A percentile compares a stretch with the other conserved stretches of the same genome.
Conservation (phyloP, 2,113 vertebrate species). For the Pelvicachromis taeniatus region DNA sequence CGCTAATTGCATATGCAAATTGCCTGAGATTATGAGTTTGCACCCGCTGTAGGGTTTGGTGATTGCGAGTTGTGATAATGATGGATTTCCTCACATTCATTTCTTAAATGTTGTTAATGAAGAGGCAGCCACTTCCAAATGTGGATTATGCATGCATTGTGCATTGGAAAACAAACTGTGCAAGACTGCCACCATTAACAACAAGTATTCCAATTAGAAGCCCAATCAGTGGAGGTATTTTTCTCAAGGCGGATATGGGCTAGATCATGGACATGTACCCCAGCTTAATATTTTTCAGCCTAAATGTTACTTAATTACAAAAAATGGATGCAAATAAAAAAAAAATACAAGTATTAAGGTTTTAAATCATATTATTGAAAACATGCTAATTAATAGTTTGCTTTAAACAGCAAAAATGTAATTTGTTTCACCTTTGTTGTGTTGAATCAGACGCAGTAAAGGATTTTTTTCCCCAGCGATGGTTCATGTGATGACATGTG, state of each 20-base stretch:
- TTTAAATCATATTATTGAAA: background rate
- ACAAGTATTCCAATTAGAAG: constrained; percentile 35
- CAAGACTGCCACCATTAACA: constrained; percentile 13
- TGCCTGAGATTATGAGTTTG: constrained; percentile 40
- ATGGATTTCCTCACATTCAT: constrained; percentile 53
- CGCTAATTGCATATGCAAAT: constrained; percentile 69
- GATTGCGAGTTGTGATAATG: constrained; percentile 54
- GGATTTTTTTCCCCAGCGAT: background rate
- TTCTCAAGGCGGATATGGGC: background rate
- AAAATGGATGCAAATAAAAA: background rate
- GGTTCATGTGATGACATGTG: background rate
- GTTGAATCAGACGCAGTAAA: background rate
- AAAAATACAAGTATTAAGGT: background rate
- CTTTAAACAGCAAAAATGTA: background rate
- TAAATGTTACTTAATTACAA: background rate
- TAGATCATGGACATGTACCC: background rate
- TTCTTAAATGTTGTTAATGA: constrained; percentile 45
- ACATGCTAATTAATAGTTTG: background rate
- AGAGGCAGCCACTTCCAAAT: constrained; percentile 49
- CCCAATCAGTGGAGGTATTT: background rate
- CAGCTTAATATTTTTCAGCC: background rate
- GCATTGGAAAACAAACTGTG: constrained; percentile 27
- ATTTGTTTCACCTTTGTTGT: background rate
- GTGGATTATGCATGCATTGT: constrained; percentile 42
- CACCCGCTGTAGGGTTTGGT: constrained; percentile 38